These are phyloP conservation scores for Procapra przewalskii DNA, from an alignment of 2,113 vertebrate genomes.

Conservation along the genomic window DNA sequence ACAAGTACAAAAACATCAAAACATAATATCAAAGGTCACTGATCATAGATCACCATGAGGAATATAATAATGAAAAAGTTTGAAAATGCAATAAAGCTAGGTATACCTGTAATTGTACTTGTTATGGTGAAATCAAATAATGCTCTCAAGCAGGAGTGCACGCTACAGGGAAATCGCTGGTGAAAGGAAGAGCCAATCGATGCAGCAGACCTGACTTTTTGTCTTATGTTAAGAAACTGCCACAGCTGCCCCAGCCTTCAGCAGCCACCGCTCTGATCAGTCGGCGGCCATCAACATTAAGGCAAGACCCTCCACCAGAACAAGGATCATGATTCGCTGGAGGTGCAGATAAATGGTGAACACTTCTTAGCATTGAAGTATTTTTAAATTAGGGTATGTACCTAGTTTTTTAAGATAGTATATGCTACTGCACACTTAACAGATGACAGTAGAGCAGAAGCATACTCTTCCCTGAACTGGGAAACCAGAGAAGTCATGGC, in stretches of 20 bases:
- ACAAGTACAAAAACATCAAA: not conserved
- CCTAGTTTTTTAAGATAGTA: not conserved
- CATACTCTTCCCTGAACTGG: not conserved
- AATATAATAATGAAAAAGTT: not conserved
- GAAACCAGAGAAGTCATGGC: not conserved
- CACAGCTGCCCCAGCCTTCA: not conserved
- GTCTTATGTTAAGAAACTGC: not conserved
- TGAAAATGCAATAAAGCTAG: not conserved
- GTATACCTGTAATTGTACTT: not conserved
- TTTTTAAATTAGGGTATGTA: not conserved
- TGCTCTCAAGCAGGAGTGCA: not conserved
- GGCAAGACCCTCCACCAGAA: not conserved
- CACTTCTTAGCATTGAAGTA: not conserved
- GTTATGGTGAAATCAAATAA: not conserved
- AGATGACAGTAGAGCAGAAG: rapidly evolving
- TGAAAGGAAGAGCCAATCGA: not conserved
- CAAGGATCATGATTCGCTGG: not conserved
- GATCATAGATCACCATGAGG: not conserved
- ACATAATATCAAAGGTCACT: not conserved
- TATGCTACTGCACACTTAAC: not conserved
- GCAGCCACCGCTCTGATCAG: not conserved
- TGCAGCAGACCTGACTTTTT: not conserved
- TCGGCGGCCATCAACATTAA: not conserved
- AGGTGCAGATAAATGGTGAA: not conserved
- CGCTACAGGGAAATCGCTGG: not conserved